Conservation (phyloP, 1,140 invertebrate genomes). For the Laupala kohalensis region DNA sequence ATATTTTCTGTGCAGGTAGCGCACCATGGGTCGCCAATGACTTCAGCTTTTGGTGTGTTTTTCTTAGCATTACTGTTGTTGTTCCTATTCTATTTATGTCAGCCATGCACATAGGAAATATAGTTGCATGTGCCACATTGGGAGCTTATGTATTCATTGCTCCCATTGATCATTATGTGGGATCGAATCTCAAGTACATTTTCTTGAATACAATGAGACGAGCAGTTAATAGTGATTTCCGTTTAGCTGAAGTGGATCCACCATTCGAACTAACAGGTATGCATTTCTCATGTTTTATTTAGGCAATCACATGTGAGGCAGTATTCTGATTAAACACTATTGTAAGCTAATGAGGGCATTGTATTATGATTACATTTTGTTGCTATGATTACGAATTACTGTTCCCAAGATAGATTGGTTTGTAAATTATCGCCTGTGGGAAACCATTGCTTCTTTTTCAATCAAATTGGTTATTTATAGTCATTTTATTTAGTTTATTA, state of each 20-base stretch:
- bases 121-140: slow-evolving; percentile 44
- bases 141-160: slow-evolving; percentile 47
- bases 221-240: slow-evolving; percentile 40
- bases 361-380: too few species aligned
- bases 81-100: slow-evolving; percentile 34
- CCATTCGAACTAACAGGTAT: slow-evolving; percentile 48
- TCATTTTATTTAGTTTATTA: too few species aligned
- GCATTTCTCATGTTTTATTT: too few species aligned
- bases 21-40: slow-evolving; percentile 35
- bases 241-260: slow-evolving; percentile 40
- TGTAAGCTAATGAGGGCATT: too few species aligned
- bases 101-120: slow-evolving; percentile 39
- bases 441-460: too few species aligned
- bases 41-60: slow-evolving; percentile 47
- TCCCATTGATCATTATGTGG: slow-evolving; percentile 47
- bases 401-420: too few species aligned
- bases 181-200: slow-evolving; percentile 53
- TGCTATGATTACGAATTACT: too few species aligned
- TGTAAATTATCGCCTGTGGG: too few species aligned
- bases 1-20: slow-evolving; percentile 37
- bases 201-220: slow-evolving; percentile 49
- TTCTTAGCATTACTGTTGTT: slow-evolving; percentile 35
- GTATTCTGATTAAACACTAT: too few species aligned
- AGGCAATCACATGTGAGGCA: too few species aligned
- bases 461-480: too few species aligned